Evolutionary conservation across 2,888 invertebrate genomes (phyloP).

Genomic region (Heliconius sara): DNA sequence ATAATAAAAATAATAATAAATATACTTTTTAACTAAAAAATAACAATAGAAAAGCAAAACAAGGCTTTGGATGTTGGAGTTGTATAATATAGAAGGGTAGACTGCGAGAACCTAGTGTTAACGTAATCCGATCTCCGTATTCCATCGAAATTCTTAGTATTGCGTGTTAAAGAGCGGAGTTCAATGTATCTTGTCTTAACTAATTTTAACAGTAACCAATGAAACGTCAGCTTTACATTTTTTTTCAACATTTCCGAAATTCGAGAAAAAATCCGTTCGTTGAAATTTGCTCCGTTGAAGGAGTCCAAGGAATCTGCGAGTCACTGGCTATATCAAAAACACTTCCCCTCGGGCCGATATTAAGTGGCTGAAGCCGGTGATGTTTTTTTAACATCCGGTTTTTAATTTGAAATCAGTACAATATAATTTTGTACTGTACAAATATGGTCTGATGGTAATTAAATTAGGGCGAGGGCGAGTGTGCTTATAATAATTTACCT

Average conservation of each 20-base stretch:
- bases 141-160: no score
- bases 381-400: constrained; percentile 25
- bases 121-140: no score
- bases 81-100: no score
- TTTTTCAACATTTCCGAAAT: constrained; percentile 33
- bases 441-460: background rate
- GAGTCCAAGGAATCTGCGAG: constrained; percentile 24
- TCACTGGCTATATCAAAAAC: constrained; percentile 33
- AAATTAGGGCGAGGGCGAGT: no score
- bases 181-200: background rate
- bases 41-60: no score
- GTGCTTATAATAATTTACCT: background rate
- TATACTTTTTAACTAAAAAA: no score
- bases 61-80: no score
- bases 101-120: no score
- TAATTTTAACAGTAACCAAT: background rate
- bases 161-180: no score
- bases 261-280: constrained; percentile 30
- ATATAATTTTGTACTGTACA: background rate
- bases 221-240: constrained; percentile 16
- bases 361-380: constrained; percentile 6
- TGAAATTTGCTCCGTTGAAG: constrained; percentile 23
- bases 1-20: no score
- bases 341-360: constrained; percentile 17
- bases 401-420: constrained; percentile 12